These are phyloP conservation scores for Callaeas wilsoni DNA, from an alignment of 2,113 vertebrate species.

Conservation along the genomic window DNA sequence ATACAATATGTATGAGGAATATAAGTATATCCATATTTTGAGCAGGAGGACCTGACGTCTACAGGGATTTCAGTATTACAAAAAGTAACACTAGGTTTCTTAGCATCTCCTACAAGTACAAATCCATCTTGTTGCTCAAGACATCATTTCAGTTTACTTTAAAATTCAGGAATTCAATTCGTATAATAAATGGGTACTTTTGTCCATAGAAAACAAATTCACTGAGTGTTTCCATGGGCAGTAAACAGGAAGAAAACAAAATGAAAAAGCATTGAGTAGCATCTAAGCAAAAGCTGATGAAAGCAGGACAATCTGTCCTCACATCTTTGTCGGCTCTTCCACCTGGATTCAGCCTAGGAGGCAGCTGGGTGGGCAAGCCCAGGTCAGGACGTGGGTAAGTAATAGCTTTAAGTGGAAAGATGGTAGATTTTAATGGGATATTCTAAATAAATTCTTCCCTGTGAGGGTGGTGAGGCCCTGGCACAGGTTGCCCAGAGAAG, in stretches of 20 bases:
- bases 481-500: not conserved
- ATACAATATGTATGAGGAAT: conserved; percentile 43
- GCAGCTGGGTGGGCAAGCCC: not conserved
- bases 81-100: not conserved
- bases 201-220: not conserved
- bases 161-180: not conserved
- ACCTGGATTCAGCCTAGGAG: accelerated
- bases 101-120: not conserved
- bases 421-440: not conserved
- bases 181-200: not conserved
- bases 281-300: not conserved
- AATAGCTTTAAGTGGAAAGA: not conserved
- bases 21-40: not conserved
- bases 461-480: not conserved
- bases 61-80: not conserved
- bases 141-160: not conserved
- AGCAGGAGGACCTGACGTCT: not conserved
- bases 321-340: not conserved
- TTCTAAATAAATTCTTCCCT: not conserved
- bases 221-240: not conserved
- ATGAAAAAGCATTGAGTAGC: not conserved
- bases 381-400: no score
- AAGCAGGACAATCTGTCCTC: not conserved
- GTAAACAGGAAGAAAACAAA: not conserved
- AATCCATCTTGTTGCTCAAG: not conserved